These are phyloP conservation scores for Apamea crenata DNA, from an alignment of 2,888 invertebrate species.

Conservation along the genomic window DNA sequence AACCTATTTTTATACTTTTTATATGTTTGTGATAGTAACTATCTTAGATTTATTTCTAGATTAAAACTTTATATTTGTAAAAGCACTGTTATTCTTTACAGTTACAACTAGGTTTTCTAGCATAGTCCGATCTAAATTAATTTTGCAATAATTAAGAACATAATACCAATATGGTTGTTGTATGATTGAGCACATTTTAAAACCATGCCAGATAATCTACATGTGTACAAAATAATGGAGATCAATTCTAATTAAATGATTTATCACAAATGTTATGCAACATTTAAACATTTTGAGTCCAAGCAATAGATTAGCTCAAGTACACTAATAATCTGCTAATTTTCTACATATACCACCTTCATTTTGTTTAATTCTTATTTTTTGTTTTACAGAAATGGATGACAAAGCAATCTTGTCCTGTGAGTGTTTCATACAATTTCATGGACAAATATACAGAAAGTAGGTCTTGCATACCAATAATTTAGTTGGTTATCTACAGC, in stretches of 20 bases:
- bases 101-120: not conserved
- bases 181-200: conserved; percentile 1
- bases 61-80: not conserved
- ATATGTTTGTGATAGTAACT: not conserved
- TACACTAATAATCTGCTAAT: conserved; percentile 24
- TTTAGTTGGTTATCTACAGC: conserved; percentile 50
- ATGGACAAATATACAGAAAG: conserved; percentile 61
- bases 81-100: conserved; percentile 22
- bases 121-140: not conserved
- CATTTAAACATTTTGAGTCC: conserved; percentile 35
- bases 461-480: conserved; percentile 70
- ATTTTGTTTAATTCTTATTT: conserved; percentile 28
- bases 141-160: conserved; percentile 5
- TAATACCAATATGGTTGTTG: conserved; percentile 5
- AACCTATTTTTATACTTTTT: conserved; percentile 27
- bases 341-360: conserved; percentile 21
- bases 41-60: not conserved
- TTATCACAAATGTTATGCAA: conserved; percentile 57
- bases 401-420: conserved; percentile 60
- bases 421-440: conserved; percentile 44
- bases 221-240: conserved; percentile 39
- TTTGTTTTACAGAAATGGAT: conserved; percentile 38
- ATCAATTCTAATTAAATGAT: conserved; percentile 41
- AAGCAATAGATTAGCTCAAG: conserved; percentile 9
- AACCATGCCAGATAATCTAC: conserved; percentile 16